Base-by-base conservation (phyloP, 2,113 vertebrate genomes). In the Callospermophilus lateralis region DNA sequence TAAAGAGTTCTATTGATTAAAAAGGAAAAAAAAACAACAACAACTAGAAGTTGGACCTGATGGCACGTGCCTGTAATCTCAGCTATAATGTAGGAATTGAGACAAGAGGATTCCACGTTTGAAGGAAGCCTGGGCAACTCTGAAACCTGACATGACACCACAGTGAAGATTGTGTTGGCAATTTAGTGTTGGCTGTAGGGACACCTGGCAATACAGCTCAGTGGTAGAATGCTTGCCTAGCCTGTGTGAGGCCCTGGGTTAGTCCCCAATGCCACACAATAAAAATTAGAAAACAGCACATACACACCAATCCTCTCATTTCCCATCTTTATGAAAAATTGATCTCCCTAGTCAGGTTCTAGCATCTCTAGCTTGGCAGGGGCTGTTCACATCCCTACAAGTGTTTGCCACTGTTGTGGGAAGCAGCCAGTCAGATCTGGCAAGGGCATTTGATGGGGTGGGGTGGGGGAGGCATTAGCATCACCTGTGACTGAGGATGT, bases 381-480 rank as follows among this genome's bases (percentile, higher is more conserved):
- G 13, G 51, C 63, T 22, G 34, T 13, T 84, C 37, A 16, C 3
- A 3, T 26, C 39, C 24, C 30, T 6, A 11, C 97, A 99, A 98
- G 98, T 98, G 0, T 98, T 99, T 99, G 6, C 98, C 98, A 17
- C 97, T 99, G 70, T 93, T 99, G 93, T 98, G 98, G 98, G 95
- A 85, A 94, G 99, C 99, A 94, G 98, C 98, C 0, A 97, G 97
- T 51, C 97, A 96, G 97, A 90, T 77, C 98, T 0, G 98, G 98
- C 0, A 99, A 98, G 99, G 97, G 98, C 77, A 98, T 99, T 81
- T 98, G 99, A 26, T 97, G 98, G 61, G 98, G 30, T 98, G 55
- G 98, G 26, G 63, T 9, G 28, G 98, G 0, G 96, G 99, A 92
- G 99, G 98, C 70, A 99, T 99, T 81, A 98, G 99, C 97, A 99